phyloP scores from a whole-genome alignment of 30 jellyfish, hydroid and myxozoan species.

The Cassiopea andromeda region DNA sequence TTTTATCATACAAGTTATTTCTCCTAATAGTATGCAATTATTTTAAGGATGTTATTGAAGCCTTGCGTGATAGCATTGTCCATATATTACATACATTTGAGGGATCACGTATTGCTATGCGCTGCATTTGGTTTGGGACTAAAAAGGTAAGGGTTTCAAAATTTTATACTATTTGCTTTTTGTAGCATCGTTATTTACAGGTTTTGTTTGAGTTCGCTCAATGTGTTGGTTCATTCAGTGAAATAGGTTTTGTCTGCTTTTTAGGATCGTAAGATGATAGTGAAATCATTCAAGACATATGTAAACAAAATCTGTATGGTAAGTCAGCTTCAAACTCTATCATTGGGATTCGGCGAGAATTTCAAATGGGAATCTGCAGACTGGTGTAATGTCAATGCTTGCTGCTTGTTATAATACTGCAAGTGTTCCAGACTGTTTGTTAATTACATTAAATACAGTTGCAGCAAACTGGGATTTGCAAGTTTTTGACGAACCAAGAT shows the following conservation, averaged over 20 bases:
- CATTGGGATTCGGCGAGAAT: not conserved
- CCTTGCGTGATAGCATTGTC: constrained; percentile 67
- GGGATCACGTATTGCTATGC: constrained; percentile 88
- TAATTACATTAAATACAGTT: too few species aligned
- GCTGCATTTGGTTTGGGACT: constrained; percentile 88
- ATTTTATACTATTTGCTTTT: not conserved
- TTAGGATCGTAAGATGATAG: constrained; percentile 85
- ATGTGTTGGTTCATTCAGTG: too few species aligned
- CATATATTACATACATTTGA: constrained; percentile 87
- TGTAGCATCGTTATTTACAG: not conserved
- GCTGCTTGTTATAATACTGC: too few species aligned
- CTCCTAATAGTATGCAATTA: not conserved
- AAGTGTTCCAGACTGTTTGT: too few species aligned
- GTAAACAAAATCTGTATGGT: constrained; percentile 90
- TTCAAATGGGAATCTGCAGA: not conserved
- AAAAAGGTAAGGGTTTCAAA: constrained; percentile 52
- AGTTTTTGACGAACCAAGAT: too few species aligned
- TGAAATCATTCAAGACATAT: constrained; percentile 83
- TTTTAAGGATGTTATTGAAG: constrained; percentile 79
- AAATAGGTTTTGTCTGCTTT: not conserved
- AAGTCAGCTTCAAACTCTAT: not conserved
- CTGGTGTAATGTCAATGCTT: not conserved
- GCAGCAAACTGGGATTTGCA: too few species aligned
- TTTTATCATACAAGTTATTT: too few species aligned
- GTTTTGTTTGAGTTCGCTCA: too few species aligned